Conservation (phyloP, 1,140 invertebrate species). For the Hirudo medicinalis region DNA sequence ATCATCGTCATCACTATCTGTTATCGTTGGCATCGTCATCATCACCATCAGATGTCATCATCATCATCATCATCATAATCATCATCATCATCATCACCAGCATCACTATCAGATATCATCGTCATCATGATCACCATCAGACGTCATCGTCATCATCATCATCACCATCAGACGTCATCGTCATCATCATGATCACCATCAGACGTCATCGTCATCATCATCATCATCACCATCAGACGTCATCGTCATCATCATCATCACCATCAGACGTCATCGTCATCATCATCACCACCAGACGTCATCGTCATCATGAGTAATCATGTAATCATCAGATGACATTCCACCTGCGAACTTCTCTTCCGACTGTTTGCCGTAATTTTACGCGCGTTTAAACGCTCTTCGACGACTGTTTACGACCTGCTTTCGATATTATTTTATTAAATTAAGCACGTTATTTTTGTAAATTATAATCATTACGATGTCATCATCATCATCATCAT, state of each 20-base stretch:
- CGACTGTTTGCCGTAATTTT: too few species aligned
- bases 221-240: slow-evolving; percentile 3
- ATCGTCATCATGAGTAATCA: too few species aligned
- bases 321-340: too few species aligned
- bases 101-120: slow-evolving; percentile 4
- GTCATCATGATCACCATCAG: neutral
- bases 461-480: too few species aligned
- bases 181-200: slow-evolving; percentile 15
- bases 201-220: neutral
- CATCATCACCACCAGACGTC: neutral
- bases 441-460: too few species aligned
- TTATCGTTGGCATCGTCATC: slow-evolving; percentile 5
- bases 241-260: neutral
- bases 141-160: neutral
- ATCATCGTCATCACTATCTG: slow-evolving; percentile 10
- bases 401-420: too few species aligned
- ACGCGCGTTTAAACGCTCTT: too few species aligned
- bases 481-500: too few species aligned
- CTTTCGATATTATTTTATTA: too few species aligned
- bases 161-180: slow-evolving; percentile 2
- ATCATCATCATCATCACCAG: neutral
- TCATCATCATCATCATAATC: neutral
- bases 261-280: slow-evolving; percentile 6
- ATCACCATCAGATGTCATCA: slow-evolving; percentile 10
- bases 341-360: too few species aligned